Evolutionary conservation across 1,140 invertebrate genomes (phyloP).

Genomic region (Lasioglossum albipes): DNA sequence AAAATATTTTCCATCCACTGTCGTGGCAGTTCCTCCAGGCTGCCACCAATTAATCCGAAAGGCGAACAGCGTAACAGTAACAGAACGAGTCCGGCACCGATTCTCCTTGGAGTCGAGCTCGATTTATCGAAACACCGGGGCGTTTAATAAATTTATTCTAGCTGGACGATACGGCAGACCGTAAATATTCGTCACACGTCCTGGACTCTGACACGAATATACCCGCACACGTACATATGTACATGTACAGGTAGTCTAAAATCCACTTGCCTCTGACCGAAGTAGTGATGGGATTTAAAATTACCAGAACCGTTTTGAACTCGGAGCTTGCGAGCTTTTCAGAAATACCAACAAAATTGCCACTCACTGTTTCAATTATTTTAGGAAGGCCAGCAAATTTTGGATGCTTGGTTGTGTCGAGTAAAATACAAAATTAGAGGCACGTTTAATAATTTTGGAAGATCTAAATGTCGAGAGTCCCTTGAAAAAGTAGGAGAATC

Average conservation of each 20-base stretch:
- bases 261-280: constrained; percentile 19
- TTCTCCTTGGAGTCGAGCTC: not conserved
- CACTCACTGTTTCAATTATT: too few species aligned
- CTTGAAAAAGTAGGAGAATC: too few species aligned
- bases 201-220: constrained; percentile 12
- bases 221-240: not conserved
- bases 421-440: too few species aligned
- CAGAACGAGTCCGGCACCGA: not conserved
- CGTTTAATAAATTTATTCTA: constrained; percentile 27
- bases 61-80: not conserved
- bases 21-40: not conserved
- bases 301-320: too few species aligned
- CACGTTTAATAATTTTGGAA: too few species aligned
- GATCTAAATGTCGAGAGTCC: too few species aligned
- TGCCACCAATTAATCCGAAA: not conserved
- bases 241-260: constrained; percentile 31
- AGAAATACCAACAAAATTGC: too few species aligned
- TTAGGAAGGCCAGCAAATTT: too few species aligned
- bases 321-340: too few species aligned
- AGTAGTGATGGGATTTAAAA: too few species aligned
- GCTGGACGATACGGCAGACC: constrained; percentile 1
- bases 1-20: not conserved
- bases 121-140: not conserved
- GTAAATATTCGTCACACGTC: constrained; percentile 39
- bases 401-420: too few species aligned